A percentile compares a stretch with the other conserved stretches of the same genome.
phyloP scores from a whole-genome alignment of 2,888 invertebrate species.

The Tipula confusa region DNA sequence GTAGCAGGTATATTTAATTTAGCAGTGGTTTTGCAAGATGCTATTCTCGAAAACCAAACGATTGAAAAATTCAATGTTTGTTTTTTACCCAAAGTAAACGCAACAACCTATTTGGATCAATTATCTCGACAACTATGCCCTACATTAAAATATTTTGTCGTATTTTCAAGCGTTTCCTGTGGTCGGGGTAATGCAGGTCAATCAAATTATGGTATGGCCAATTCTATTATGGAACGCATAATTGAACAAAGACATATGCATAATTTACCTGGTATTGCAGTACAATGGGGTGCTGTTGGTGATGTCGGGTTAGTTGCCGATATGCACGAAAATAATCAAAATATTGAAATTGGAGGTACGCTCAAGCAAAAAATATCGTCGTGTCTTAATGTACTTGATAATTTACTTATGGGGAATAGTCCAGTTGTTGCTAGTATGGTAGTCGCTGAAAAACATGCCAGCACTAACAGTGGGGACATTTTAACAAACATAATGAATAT shows the following conservation, averaged over 20 bases:
- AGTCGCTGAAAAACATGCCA: slow-evolving; percentile 74
- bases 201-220: slow-evolving; percentile 85
- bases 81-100: slow-evolving; percentile 73
- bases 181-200: slow-evolving; percentile 90
- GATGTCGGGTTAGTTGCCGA: slow-evolving; percentile 81
- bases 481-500: slow-evolving; percentile 69
- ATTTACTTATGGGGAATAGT: slow-evolving; percentile 64
- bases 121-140: slow-evolving; percentile 58
- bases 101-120: slow-evolving; percentile 82
- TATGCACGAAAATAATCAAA: slow-evolving; percentile 64
- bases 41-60: slow-evolving; percentile 72
- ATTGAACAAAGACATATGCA: slow-evolving; percentile 67
- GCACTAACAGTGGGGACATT: slow-evolving; percentile 59
- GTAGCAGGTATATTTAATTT: slow-evolving; percentile 86
- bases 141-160: slow-evolving; percentile 68
- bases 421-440: slow-evolving; percentile 78
- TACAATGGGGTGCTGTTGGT: slow-evolving; percentile 92
- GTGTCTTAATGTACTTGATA: slow-evolving; percentile 69
- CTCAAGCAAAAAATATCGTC: slow-evolving; percentile 80
- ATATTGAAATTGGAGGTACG: slow-evolving; percentile 71
- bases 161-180: slow-evolving; percentile 88
- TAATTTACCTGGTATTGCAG: slow-evolving; percentile 73
- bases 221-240: slow-evolving; percentile 84
- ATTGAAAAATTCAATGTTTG: slow-evolving; percentile 67
- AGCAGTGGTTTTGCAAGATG: slow-evolving; percentile 75